Conservation (phyloP, 2,797 vertebrate genomes). For the Karalla daura region DNA sequence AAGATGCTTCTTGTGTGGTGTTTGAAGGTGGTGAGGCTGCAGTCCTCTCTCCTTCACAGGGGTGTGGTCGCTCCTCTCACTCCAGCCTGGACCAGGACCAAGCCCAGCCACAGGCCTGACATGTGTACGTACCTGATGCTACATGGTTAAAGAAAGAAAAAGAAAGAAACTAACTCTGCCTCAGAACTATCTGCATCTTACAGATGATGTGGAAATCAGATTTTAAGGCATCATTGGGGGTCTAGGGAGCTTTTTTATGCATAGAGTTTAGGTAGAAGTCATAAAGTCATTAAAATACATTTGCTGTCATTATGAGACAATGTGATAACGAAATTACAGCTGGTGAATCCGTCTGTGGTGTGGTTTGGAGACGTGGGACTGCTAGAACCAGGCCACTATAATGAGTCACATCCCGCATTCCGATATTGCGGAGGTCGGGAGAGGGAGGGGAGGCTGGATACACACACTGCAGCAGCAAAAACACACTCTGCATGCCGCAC, state of each 20-base stretch:
- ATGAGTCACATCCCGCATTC: slow-evolving; percentile 70
- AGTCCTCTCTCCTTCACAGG: slow-evolving; percentile 45
- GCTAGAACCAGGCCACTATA: slow-evolving; percentile 5
- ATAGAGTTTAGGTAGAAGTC: too few relatives aligned
- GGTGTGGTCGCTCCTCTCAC: slow-evolving; percentile 49
- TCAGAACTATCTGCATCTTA: too few relatives aligned
- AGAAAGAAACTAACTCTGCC: not conserved
- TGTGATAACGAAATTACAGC: too few relatives aligned
- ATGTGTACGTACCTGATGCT: not conserved
- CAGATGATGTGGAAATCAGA: too few relatives aligned
- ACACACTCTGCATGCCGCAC: slow-evolving; percentile 35
- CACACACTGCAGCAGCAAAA: slow-evolving; percentile 74
- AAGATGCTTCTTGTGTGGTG: slow-evolving; percentile 24
- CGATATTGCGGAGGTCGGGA: slow-evolving; percentile 70
- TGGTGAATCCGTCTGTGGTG: not conserved
- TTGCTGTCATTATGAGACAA: not conserved
- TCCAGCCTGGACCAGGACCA: slow-evolving; percentile 52
- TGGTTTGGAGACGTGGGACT: not conserved
- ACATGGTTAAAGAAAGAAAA: too few relatives aligned
- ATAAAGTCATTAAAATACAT: too few relatives aligned
- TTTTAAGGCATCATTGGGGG: too few relatives aligned
- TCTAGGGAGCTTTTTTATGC: too few relatives aligned
- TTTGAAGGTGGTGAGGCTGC: slow-evolving; percentile 52
- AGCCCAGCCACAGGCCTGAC: slow-evolving; percentile 37
- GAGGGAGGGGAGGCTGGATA: slow-evolving; percentile 31